Evolutionary conservation across 2,888 invertebrate species (phyloP), one percentile per base, ranked within the genome.

Genomic region (Yponomeuta plumbellus): DNA sequence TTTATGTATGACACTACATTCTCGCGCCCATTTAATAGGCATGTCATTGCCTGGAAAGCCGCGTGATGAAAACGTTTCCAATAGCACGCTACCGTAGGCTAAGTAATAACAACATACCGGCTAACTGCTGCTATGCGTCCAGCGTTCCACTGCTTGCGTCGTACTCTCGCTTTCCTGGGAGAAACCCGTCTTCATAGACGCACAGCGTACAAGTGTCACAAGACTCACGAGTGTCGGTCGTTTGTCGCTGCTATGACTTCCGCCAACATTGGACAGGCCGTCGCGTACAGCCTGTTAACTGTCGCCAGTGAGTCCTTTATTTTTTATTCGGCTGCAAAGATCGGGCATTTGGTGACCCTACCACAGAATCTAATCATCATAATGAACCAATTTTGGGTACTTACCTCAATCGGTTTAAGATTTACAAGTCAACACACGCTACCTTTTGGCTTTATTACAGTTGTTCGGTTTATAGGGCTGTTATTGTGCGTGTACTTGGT

Each of bases 281-380:
- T 69, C 40, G 69, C 69, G 13, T 64, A 67, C 17, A 67, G 68
- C 20, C 67, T 68, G 40, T 34, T 70, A 23, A 61, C 70, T 56
- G 58, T 70, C n/a, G 66, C 70, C 13, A 70, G 70, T 71, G 66
- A 70, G 70, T 69, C 65, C 2, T 23, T 52, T 52, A 11, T 52
- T 65, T 56, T 52, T 59, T 1, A 11, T 17, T 59, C n/a, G 1
- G 13, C 13, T 59, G 5, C 34, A 34, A 8, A 6, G 34, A 34
- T 34, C 5, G 34, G 8, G 26, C 26, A 26, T 34, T 34, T 34
- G 34, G 8, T 34, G 8, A 34, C 1, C n/a, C n/a, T 34, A 26
- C 26, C 2, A 26, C 26, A 26, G 34, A 34, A 5, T 34, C 8
- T 34, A 34, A 34, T 34, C 10, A 34, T 10, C 34, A 0, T 10